phyloP scores from a whole-genome alignment of 2,888 invertebrate species.

The Rhyacophila evoluta region DNA sequence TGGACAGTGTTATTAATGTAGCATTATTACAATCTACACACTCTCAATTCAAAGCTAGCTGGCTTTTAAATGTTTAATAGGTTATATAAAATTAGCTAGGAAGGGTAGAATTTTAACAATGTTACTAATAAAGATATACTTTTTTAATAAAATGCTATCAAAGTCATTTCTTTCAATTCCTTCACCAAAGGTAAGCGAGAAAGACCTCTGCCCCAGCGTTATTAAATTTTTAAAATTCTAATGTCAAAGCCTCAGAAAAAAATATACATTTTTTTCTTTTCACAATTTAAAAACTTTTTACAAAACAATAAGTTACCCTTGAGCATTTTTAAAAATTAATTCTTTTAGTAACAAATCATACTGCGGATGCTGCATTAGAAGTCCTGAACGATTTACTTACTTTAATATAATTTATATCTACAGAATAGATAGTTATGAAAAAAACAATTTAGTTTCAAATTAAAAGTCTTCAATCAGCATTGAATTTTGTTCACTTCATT shows the following conservation, averaged over 20 bases:
- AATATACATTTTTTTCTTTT: background rate
- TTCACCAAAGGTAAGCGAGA: background rate
- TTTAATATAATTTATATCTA: background rate
- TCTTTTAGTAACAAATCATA: background rate
- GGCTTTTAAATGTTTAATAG: constrained; percentile 8
- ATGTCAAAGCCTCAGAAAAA: background rate
- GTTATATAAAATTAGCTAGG: constrained; percentile 24
- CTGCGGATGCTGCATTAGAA: background rate
- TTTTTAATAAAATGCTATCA: constrained; percentile 11
- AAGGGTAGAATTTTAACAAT: constrained; percentile 9
- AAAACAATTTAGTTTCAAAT: background rate
- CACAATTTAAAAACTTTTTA: background rate
- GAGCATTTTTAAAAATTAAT: background rate
- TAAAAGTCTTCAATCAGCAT: background rate
- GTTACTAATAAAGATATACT: constrained; percentile 17
- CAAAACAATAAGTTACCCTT: constrained; percentile 16
- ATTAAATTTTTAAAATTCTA: background rate
- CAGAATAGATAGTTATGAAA: background rate
- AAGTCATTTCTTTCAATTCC: constrained; percentile 10
- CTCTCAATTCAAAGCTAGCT: constrained; percentile 8
- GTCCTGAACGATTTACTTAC: background rate
- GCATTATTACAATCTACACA: background rate
- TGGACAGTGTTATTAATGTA: constrained; percentile 22
- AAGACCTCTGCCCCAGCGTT: background rate
- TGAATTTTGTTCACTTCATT: background rate